Conservation (phyloP, 2,797 vertebrate species). For the Antennarius maculatus region DNA sequence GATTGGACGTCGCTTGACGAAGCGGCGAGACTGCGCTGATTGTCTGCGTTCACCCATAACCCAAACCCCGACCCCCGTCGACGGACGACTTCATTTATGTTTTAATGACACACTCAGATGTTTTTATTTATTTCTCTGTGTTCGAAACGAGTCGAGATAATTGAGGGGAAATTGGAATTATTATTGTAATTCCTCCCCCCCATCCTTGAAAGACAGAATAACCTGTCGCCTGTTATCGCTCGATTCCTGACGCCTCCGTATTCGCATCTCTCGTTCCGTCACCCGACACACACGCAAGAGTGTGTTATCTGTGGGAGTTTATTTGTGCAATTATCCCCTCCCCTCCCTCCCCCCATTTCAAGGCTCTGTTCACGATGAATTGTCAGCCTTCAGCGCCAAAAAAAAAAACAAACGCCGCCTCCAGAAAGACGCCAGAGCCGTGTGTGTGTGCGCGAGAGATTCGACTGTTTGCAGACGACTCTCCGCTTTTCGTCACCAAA, state of each 20-base stretch:
- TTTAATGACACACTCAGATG: constrained; percentile 16
- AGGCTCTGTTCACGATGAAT: constrained; percentile 3
- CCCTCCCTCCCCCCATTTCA: no score
- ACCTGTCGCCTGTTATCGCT: no score
- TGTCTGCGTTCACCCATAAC: background rate
- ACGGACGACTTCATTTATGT: background rate
- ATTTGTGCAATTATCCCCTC: constrained; percentile 2
- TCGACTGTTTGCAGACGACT: no score
- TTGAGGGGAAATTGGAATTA: constrained; percentile 11
- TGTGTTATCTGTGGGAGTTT: constrained; percentile 13
- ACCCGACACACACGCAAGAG: background rate
- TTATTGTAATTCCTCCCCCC: constrained; percentile 17
- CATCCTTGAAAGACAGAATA: constrained; percentile 7
- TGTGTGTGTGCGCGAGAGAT: background rate
- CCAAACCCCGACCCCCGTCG: background rate
- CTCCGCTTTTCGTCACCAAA: no score
- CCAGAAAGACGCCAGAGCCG: background rate
- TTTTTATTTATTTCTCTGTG: constrained; percentile 1
- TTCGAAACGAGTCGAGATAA: background rate
- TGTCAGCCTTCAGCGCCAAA: background rate
- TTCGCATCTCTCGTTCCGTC: constrained; percentile 13
- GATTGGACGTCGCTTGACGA: constrained; percentile 34
- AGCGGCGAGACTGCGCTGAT: constrained; percentile 20
- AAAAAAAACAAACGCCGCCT: background rate
- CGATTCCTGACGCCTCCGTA: background rate